These are phyloP conservation scores for Drosophila sp. DNA, from an alignment of 1,140 invertebrate genomes.

Conservation along the genomic window DNA sequence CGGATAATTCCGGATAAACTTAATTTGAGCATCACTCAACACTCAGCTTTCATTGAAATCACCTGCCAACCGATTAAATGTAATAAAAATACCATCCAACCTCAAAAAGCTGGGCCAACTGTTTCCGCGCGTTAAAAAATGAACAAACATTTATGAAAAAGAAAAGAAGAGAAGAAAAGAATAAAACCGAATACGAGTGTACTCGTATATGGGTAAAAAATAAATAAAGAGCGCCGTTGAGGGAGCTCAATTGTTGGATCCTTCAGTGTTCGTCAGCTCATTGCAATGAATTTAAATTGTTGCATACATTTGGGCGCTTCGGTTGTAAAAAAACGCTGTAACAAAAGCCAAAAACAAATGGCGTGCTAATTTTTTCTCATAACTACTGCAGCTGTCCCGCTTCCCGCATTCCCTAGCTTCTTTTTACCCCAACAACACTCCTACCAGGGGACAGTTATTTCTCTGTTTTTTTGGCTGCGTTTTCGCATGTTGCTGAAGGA, in stretches of 20 bases:
- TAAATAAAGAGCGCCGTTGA: conserved; percentile 6
- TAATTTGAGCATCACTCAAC: conserved; percentile 20
- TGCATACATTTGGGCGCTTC: conserved; percentile 68
- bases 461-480: conserved; percentile 16
- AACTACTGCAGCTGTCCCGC: conserved; percentile 16
- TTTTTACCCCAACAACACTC: conserved; percentile 2
- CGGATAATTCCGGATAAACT: conserved; percentile 16
- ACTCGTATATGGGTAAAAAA: conserved; percentile 17
- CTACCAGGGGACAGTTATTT: conserved; percentile 25
- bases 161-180: conserved; percentile 19
- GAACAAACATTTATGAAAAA: conserved; percentile 68
- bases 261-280: conserved; percentile 66
- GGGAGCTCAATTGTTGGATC: conserved; percentile 30
- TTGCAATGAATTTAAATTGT: conserved; percentile 82
- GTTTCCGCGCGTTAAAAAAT: conserved; percentile 42
- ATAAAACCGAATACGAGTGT: not conserved
- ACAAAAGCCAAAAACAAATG: conserved; percentile 75
- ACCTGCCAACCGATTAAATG: conserved; percentile 40
- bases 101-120: conserved; percentile 17
- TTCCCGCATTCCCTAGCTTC: not conserved
- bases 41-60: conserved; percentile 12
- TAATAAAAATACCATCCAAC: conserved; percentile 31
- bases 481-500: conserved; percentile 15
- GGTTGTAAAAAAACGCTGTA: conserved; percentile 48
- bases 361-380: conserved; percentile 70